Evolutionary conservation across 2,888 invertebrate genomes (phyloP), one percentile per base, ranked within the genome.

Genomic region (Apamea sordens): DNA sequence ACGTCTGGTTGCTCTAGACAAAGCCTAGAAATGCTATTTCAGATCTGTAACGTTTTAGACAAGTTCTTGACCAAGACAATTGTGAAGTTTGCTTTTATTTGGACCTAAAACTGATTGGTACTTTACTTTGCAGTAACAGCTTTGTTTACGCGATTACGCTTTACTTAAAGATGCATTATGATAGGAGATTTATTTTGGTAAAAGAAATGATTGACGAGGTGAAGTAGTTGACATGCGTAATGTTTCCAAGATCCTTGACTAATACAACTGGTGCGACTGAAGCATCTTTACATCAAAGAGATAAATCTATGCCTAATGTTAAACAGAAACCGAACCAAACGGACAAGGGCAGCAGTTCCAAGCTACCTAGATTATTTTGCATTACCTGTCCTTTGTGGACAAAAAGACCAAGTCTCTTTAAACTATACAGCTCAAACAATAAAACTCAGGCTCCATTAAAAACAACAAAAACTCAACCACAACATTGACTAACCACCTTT

Each of bases 41-140:
- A 79, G 53, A 76, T 53, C 11, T 68, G 74, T 83, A 50, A 79
- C 74, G 64, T 72, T 86, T 85, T 24, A 28, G 83, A 79, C 86
- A 83, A 86, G 64, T 50, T 47, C 61, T 79, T 76, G 71, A 76
- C 71, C 63, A 78, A 63, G 69, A 65, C 21, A 59, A 59, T 47
- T 73, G 18, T 36, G n/a, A 7, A 36, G 32, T 44, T 70, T 10
- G 59, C 10, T 64, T 84, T 72, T 65, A 56, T 77, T 84, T 61
- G 24, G 10, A 84, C n/a, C 36, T 56, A 21, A 11, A 41, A 73
- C 41, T 74, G 24, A 56, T n/a, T 56, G 28, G 11, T 73, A 28
- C 24, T 72, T 56, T 50, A 8, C 10, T 32, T 44, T 24, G 18
- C 11, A 6, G 41, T 41, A 41, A 56, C 13, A 59, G 41, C 24